These are phyloP conservation scores for Phylloscopus trochiloides DNA, from an alignment of 2,113 vertebrate genomes.

Conservation along the genomic window DNA sequence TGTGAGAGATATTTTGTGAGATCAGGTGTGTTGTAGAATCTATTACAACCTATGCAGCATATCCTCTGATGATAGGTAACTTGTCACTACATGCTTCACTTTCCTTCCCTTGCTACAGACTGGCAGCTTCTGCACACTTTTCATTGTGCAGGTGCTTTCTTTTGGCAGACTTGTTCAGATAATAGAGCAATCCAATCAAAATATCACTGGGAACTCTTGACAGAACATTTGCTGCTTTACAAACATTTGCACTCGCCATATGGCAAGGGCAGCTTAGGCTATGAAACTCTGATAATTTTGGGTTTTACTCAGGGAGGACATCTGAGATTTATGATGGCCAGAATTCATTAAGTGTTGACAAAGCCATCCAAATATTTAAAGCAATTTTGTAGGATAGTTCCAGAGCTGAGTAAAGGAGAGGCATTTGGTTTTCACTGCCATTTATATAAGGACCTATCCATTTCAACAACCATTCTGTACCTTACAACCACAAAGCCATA, in stretches of 20 bases:
- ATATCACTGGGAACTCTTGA: slow-evolving; percentile 60
- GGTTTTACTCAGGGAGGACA: slow-evolving; percentile 35
- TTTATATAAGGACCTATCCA: neutral
- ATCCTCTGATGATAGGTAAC: slow-evolving; percentile 6
- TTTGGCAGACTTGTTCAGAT: slow-evolving; percentile 68
- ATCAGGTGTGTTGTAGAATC: neutral
- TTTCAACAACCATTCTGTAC: neutral
- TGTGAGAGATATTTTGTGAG: neutral
- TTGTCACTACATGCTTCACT: slow-evolving; percentile 17
- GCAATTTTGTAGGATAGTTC: slow-evolving; percentile 8
- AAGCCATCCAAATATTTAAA: slow-evolving; percentile 36
- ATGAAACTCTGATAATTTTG: slow-evolving; percentile 54
- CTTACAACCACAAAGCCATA: neutral
- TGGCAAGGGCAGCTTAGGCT: slow-evolving; percentile 65
- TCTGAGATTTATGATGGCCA: slow-evolving; percentile 58
- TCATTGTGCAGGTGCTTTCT: slow-evolving; percentile 65
- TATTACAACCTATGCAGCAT: neutral
- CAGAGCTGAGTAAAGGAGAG: neutral
- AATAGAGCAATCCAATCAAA: slow-evolving; percentile 74
- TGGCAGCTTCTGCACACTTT: slow-evolving; percentile 38
- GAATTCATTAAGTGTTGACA: slow-evolving; percentile 60
- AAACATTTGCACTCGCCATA: slow-evolving; percentile 75
- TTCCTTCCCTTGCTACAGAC: neutral
- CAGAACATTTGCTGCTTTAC: slow-evolving; percentile 73
- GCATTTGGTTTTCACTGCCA: neutral